Evolutionary conservation across 1,140 invertebrate genomes (phyloP).

Genomic region (Phenacoccus solenopsis): DNA sequence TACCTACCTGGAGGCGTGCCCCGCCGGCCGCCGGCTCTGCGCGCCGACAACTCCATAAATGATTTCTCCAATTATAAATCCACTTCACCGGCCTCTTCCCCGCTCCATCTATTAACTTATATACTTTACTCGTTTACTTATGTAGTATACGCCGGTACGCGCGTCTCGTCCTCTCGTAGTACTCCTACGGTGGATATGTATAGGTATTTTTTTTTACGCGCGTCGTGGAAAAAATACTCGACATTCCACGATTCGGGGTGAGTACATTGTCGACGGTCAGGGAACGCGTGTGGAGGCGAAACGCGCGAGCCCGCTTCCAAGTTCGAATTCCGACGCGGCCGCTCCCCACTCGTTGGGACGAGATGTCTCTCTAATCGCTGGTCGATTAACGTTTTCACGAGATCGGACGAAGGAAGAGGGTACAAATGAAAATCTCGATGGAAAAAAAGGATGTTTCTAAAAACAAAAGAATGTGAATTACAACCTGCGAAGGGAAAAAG

Average conservation of each 20-base stretch:
- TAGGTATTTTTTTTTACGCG: no score
- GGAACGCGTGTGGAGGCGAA: not conserved
- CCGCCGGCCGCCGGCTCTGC: not conserved
- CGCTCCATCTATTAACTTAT: not conserved
- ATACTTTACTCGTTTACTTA: no score
- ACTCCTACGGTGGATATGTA: no score
- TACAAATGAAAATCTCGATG: no score
- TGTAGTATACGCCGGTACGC: no score
- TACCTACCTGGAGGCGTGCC: not conserved
- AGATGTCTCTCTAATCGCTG: no score
- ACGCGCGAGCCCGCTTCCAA: not conserved
- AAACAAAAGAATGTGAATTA: no score
- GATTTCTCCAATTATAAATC: slow-evolving; percentile 3
- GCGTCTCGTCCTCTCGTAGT: no score
- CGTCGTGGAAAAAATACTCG: not conserved
- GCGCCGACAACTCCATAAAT: not conserved
- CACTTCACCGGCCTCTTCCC: not conserved
- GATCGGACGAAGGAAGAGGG: no score
- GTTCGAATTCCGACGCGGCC: not conserved
- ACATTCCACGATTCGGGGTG: not conserved
- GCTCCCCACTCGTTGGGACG: not conserved
- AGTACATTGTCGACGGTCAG: not conserved
- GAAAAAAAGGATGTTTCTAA: no score
- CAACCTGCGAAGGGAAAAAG: no score
- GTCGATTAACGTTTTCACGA: no score